A percentile compares a stretch with the other conserved stretches of the same genome.
Conservation (phyloP, 2,888 invertebrate genomes). For the Drosophila nigritarsus region DNA sequence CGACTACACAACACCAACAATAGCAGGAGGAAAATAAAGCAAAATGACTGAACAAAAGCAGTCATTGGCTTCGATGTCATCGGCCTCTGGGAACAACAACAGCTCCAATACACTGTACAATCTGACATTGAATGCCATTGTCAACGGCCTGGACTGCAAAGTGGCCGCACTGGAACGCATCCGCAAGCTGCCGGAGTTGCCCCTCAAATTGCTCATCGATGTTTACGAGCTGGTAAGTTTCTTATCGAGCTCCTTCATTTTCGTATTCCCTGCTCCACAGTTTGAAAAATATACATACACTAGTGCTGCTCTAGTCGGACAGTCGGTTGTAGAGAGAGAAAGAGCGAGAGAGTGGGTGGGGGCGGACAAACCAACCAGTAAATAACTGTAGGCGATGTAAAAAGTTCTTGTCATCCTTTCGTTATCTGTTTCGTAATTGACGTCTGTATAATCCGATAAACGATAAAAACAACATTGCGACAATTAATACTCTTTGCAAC, state of each 20-base stretch:
- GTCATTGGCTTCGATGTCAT: slow-evolving; percentile 53
- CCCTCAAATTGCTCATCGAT: slow-evolving; percentile 83
- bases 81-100: slow-evolving; percentile 56
- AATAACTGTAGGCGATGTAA: neutral
- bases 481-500: neutral
- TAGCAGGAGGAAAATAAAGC: slow-evolving; percentile 14
- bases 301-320: neutral
- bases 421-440: neutral
- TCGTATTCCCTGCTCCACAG: neutral
- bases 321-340: neutral
- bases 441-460: neutral
- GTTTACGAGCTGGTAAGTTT: slow-evolving; percentile 83
- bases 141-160: slow-evolving; percentile 81
- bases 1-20: slow-evolving; percentile 1
- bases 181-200: slow-evolving; percentile 81
- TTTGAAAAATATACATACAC: neutral
- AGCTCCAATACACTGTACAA: slow-evolving; percentile 79
- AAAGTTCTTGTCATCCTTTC: neutral
- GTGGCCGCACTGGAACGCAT: slow-evolving; percentile 80
- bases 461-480: neutral
- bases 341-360: rapidly evolving
- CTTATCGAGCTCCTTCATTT: neutral
- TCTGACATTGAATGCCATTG: slow-evolving; percentile 78
- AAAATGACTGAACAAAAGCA: slow-evolving; percentile 66
- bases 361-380: neutral